These are phyloP conservation scores for Drosophila persimilis DNA, from an alignment of 1,140 invertebrate genomes.

Conservation along the genomic window DNA sequence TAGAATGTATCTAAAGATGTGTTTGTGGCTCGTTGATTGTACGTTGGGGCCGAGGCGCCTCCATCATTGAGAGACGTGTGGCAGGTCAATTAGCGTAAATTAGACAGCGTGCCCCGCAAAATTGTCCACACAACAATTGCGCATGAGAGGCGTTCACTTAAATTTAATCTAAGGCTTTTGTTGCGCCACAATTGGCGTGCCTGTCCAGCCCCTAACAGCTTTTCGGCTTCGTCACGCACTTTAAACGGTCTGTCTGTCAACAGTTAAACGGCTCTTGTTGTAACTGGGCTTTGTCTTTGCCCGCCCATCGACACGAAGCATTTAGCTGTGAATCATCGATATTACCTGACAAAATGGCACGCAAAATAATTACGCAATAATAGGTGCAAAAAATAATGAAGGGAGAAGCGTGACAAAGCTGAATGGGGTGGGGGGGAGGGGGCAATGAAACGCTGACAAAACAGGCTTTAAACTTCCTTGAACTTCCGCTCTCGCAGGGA, in stretches of 20 bases:
- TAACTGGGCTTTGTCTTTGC: no score
- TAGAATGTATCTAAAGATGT: slow-evolving; percentile 9
- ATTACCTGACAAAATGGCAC: slow-evolving; percentile 1
- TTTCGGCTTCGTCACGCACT: slow-evolving; percentile 40
- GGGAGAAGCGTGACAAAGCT: no score
- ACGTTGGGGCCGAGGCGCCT: no score
- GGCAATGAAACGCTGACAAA: slow-evolving; percentile 14
- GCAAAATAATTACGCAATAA: slow-evolving; percentile 10
- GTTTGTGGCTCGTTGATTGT: slow-evolving; percentile 1
- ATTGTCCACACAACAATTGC: slow-evolving; percentile 49
- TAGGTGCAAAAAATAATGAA: not conserved
- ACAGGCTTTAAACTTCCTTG: slow-evolving; percentile 13
- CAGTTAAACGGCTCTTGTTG: not conserved
- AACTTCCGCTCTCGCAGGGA: slow-evolving; percentile 14
- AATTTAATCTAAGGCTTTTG: slow-evolving; percentile 41
- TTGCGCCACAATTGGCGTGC: slow-evolving; percentile 13
- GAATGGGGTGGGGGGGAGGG: not conserved
- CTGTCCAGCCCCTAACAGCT: not conserved
- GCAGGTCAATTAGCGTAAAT: slow-evolving; percentile 70
- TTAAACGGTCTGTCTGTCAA: slow-evolving; percentile 42
- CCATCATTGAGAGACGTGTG: slow-evolving; percentile 48
- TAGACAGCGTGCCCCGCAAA: slow-evolving; percentile 54
- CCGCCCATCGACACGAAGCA: no score
- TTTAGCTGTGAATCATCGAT: slow-evolving; percentile 27
- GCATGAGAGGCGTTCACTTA: slow-evolving; percentile 18